Base-by-base conservation (phyloP, 2,888 invertebrate genomes). In the Cactoblastis cactorum region DNA sequence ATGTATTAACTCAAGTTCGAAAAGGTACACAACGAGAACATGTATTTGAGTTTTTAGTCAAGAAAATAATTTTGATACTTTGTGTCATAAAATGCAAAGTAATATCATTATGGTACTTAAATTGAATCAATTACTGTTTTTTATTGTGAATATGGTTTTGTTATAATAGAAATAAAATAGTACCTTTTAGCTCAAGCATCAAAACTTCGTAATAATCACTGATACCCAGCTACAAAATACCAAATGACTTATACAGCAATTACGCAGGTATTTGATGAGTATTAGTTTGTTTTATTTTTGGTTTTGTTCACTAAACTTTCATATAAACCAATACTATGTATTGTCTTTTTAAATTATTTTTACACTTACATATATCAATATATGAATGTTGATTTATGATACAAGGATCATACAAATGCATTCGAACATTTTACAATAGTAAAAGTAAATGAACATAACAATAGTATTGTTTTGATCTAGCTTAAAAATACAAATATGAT, bases 261-360 rank as follows among this genome's bases (percentile, higher is more conserved):
- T 34, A 33, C 18, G 45, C 37, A 32, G 18, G 35, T 33, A 51
- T 45, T 43, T 51, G 45, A 53, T 15, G 45, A 53, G 53, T 48
- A 52, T 52, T 49, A 48, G 18, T 38, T 47, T 45, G 19, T 39
- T 46, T 32, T 17, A 38, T 50, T 49, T 50, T 48, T 45, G 49
- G 49, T 49, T 52, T 52, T 52, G 52, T 49, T 53, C 45, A 49
- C 12, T 48, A 39, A 45, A 53, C 38, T 37, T 50, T 15, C 43
- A 43, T 45, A 37, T 28, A 28, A 28, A 18, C 43, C 45, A 46
- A 38, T 43, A 45, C 47, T 53, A 46, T 46, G 54, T 54, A 52
- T 54, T 52, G 54, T 54, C 54, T 54, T 54, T n/a, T 52, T 54
- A 39, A 45, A 49, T 51, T 39, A 46, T 38, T 45, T 45, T 14